Evolutionary conservation across 1,140 invertebrate species (phyloP).

Genomic region (Drosophila pruinosa): DNA sequence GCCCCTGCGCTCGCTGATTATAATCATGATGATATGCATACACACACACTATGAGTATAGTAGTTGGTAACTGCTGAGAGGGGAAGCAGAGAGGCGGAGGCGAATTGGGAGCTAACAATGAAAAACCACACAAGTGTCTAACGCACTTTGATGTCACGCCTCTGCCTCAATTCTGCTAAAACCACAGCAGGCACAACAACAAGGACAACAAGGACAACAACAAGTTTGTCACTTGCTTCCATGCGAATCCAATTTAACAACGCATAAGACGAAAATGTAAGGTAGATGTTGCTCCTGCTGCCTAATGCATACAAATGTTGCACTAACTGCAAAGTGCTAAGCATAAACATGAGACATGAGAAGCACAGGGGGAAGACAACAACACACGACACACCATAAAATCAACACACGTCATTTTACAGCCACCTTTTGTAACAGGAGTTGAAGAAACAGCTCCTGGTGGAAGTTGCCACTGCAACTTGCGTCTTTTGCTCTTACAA

Average conservation of each 20-base stretch:
- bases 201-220: slow-evolving; percentile 4
- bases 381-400: slow-evolving; percentile 57
- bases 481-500: slow-evolving; percentile 21
- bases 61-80: not conserved
- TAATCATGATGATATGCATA: slow-evolving; percentile 69
- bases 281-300: slow-evolving; percentile 25
- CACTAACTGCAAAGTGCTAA: slow-evolving; percentile 67
- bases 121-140: slow-evolving; percentile 37
- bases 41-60: slow-evolving; percentile 30
- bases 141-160: slow-evolving; percentile 40
- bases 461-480: not conserved
- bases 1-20: slow-evolving; percentile 68
- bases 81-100: not conserved
- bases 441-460: not conserved
- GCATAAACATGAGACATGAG: slow-evolving; percentile 2
- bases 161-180: slow-evolving; percentile 5
- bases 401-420: slow-evolving; percentile 69
- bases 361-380: not conserved
- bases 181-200: not conserved
- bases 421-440: slow-evolving; percentile 13
- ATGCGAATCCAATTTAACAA: slow-evolving; percentile 30
- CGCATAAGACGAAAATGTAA: slow-evolving; percentile 26
- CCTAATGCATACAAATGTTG: slow-evolving; percentile 77
- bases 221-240: not conserved
- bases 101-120: slow-evolving; percentile 23